Evolutionary conservation across 1,140 invertebrate species (phyloP), one percentile per base, ranked within the genome.

Genomic region (Teleogryllus occipitalis): DNA sequence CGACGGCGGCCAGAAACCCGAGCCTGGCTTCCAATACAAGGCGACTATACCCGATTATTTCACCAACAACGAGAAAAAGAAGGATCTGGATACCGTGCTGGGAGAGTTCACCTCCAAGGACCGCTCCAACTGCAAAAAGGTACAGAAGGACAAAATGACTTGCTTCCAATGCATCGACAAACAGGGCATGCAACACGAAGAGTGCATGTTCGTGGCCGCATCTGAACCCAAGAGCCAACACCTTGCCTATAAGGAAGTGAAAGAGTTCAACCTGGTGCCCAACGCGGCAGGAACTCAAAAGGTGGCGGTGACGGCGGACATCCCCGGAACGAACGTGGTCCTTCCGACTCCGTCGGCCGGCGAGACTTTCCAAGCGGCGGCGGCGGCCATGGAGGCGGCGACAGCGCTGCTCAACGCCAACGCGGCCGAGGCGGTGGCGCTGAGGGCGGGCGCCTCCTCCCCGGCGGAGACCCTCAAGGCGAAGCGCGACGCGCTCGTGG

Each of bases 191-290:
- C 89, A 90, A 83, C 89, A 93, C 82, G 92, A 94, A 85, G 92
- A 93, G 85, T 94, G 92, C 82, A 93, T 92, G 88, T 93, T 90
- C 84, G 88, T 93, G 3, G 91, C 90, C 8, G 90, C 84, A 5
- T 84, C 83, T 1, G 82, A 84, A 27, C 83, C 83, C 14, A 79
- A 77, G 65, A 49, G 76, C 80, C 74, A 73, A n/a, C 79, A 77
- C 78, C 75, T 81, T 21, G 74, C 79, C 27, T 82, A 82, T 54
- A 79, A 81, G 72, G 80, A 80, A 54, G 48, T 79, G 18, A 78
- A 81, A 76, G 80, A 82, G 7, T 81, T 81, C 77, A 82, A 74
- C 77, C 78, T 80, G 74, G 78, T 80, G 22, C 78, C 78, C 0
- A n/a, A 78, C n/a, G 22, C 46, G 7, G 47, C 12, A 21, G 47